A percentile compares a stretch with the other conserved stretches of the same genome.
phyloP scores from a whole-genome alignment of 1,140 invertebrate species.

The Agrypnia vestita region DNA sequence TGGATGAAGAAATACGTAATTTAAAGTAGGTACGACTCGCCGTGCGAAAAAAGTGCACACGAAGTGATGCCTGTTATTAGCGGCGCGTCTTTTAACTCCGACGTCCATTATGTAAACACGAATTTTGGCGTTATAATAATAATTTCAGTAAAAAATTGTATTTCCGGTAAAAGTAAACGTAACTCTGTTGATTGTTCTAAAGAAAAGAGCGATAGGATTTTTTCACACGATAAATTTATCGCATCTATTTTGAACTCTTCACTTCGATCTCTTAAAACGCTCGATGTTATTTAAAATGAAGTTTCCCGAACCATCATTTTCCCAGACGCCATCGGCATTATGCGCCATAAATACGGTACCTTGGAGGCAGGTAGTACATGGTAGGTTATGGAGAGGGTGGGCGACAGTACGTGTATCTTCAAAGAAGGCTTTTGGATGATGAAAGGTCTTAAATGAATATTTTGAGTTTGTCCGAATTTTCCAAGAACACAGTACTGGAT shows the following conservation, averaged over 20 bases:
- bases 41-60: conserved; percentile 26
- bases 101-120: conserved; percentile 37
- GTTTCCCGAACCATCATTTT: background rate
- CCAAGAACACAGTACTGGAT: too few species aligned
- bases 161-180: conserved; percentile 55
- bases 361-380: too few species aligned
- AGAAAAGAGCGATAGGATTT: conserved; percentile 25
- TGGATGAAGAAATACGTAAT: background rate
- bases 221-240: conserved; percentile 40
- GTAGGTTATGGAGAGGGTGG: too few species aligned
- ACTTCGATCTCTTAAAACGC: conserved; percentile 13
- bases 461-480: too few species aligned
- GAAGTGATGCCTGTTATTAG: conserved; percentile 11
- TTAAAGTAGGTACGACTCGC: background rate
- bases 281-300: background rate
- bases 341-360: too few species aligned
- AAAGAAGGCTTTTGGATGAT: too few species aligned
- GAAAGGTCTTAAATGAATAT: too few species aligned
- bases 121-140: conserved; percentile 41
- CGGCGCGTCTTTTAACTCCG: background rate
- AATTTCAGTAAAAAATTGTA: conserved; percentile 44
- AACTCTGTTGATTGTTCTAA: conserved; percentile 12
- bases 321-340: background rate
- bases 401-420: too few species aligned
- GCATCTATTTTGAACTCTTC: conserved; percentile 23